Evolutionary conservation across 2,888 invertebrate species (phyloP), one percentile per base, ranked within the genome.

Genomic region (Alcis repandata): DNA sequence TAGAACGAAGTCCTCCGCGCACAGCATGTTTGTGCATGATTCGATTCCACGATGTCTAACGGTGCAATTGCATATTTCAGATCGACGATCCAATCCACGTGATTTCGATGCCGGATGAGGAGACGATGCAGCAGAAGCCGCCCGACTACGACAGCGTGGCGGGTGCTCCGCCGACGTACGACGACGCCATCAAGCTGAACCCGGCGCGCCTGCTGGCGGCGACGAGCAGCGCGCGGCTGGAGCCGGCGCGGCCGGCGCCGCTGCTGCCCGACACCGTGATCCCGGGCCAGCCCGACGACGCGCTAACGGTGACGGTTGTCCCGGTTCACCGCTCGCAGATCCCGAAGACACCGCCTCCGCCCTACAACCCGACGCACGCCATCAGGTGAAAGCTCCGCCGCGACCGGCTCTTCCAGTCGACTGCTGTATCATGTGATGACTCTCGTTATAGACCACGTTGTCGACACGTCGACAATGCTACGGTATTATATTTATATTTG

Each of bases 131-230:
- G 77, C 95, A 95, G 79, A 96, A 96, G 83, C 96, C 96, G 38
- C 96, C 96, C 1, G 96, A 96, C 83, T 96, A 96, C 86, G 96
- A 96, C 79, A 94, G 95, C 8, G 95, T 96, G 58, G 95, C 95
- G 9, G 95, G 95, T 41, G 95, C 95, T 63, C 96, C 96, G 67
- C 96, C 96, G 1, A 95, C 95, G 17, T 96, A 96, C 86, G 96
- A 96, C 82, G 96, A 96, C 79, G 96, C 96, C 51, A 95, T 96
- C 78, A 96, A 95, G 84, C 88, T 96, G 68, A 95, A 95, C 88
- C 96, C 96, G 17, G 93, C 94, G 71, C 90, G 94, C 45, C 86
- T 95, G 66, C 84, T 94, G 61, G 89, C 90, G 6, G 85, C 90
- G 59, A 80, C 86, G 15, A 90, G 88, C 79, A 87, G 88, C 76